Conservation (phyloP, 2,113 vertebrate genomes). For the Amia ocellicauda region DNA sequence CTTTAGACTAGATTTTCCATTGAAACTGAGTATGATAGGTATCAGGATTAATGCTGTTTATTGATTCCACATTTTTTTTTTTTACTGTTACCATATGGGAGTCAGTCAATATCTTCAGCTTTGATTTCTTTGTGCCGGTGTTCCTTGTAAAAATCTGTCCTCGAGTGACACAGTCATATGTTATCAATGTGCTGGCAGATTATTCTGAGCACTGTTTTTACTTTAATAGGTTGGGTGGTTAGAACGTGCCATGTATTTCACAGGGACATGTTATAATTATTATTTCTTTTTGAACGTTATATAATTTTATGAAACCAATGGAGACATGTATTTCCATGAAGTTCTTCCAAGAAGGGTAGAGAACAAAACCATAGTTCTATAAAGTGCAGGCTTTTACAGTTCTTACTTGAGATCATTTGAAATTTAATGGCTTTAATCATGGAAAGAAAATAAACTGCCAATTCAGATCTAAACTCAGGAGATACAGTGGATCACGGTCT, state of each 20-base stretch:
- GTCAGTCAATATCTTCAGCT: slow-evolving; percentile 49
- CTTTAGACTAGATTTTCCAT: slow-evolving; percentile 26
- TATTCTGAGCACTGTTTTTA: slow-evolving; percentile 27
- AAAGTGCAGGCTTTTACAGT: slow-evolving; percentile 41
- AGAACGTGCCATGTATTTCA: slow-evolving; percentile 39
- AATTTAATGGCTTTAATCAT: slow-evolving; percentile 32
- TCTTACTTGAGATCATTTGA: slow-evolving; percentile 44
- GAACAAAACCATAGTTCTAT: slow-evolving; percentile 60
- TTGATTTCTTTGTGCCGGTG: slow-evolving; percentile 46
- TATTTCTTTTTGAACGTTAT: slow-evolving; percentile 36
- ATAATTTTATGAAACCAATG: slow-evolving; percentile 63
- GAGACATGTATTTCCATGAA: slow-evolving; percentile 68
- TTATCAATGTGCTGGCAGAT: slow-evolving; percentile 54
- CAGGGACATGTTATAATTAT: slow-evolving; percentile 43
- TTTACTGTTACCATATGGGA: slow-evolving; percentile 36
- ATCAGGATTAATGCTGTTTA: slow-evolving; percentile 49
- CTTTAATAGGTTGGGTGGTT: slow-evolving; percentile 42
- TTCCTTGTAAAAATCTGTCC: slow-evolving; percentile 42
- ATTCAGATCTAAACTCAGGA: slow-evolving; percentile 14
- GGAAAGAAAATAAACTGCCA: slow-evolving; percentile 31
- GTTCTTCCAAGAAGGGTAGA: slow-evolving; percentile 62
- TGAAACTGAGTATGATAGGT: slow-evolving; percentile 40
- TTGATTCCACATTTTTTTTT: slow-evolving; percentile 45
- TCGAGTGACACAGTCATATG: slow-evolving; percentile 52
- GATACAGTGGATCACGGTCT: not conserved